Conservation (phyloP, 1,140 invertebrate genomes). For the Sminthurides bifidus region DNA sequence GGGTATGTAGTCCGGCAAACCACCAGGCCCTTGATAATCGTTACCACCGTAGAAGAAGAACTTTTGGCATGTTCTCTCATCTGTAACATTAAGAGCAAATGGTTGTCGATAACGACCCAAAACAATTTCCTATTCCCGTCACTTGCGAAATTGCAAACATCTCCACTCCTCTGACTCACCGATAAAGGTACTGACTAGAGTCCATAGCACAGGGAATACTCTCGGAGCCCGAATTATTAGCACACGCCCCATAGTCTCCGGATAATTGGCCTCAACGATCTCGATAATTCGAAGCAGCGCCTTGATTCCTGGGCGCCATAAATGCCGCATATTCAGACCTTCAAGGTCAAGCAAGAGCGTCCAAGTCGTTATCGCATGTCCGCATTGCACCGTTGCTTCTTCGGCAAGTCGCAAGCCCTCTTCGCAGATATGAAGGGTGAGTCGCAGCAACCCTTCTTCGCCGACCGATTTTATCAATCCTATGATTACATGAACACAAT, state of each 20-base stretch:
- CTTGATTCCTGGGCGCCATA: slow-evolving; percentile 54
- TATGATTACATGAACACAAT: neutral
- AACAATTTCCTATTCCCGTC: too few relatives aligned
- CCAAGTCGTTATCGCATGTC: slow-evolving; percentile 75
- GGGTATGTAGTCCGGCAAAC: slow-evolving; percentile 74
- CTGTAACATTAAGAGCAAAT: too few relatives aligned
- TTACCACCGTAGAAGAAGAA: slow-evolving; percentile 87
- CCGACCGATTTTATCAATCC: slow-evolving; percentile 73
- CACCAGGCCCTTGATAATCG: slow-evolving; percentile 55
- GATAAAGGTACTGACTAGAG: slow-evolving; percentile 90
- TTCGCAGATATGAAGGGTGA: slow-evolving; percentile 76
- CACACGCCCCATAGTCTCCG: slow-evolving; percentile 82
- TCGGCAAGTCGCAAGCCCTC: slow-evolving; percentile 69
- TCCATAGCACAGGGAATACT: slow-evolving; percentile 95
- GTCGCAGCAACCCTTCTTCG: slow-evolving; percentile 78
- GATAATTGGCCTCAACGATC: slow-evolving; percentile 90
- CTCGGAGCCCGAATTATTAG: slow-evolving; percentile 76
- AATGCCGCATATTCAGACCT: slow-evolving; percentile 86
- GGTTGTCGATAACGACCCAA: too few relatives aligned
- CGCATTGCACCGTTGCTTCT: slow-evolving; percentile 59
- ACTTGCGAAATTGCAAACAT: too few relatives aligned
- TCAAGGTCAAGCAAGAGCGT: slow-evolving; percentile 83
- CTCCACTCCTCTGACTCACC: too few relatives aligned
- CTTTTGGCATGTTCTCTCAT: slow-evolving; percentile 87
- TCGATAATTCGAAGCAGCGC: slow-evolving; percentile 85